phyloP scores from a whole-genome alignment of 2,888 invertebrate species.

The Tipula vernalis region DNA sequence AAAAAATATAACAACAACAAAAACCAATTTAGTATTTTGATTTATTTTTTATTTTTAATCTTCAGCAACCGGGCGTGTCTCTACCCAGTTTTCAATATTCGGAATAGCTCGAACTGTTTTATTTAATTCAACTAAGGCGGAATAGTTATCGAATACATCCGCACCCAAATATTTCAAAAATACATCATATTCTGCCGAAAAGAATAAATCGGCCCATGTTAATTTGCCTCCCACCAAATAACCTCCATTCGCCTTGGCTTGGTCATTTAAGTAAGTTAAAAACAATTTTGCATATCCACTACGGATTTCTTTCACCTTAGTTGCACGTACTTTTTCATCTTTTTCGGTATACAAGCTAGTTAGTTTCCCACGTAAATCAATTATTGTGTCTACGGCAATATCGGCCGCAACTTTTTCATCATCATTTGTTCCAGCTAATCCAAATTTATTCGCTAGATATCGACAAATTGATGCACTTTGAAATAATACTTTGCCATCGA shows the following conservation, averaged over 20 bases:
- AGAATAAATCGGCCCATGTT: background rate
- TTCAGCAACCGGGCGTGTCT: background rate
- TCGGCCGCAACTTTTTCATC: background rate
- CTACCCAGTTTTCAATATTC: background rate
- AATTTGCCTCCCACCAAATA: background rate
- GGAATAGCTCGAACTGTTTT: background rate
- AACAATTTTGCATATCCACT: background rate
- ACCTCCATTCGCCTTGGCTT: background rate
- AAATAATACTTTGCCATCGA: background rate
- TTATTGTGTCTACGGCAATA: background rate
- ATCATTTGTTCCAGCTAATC: background rate
- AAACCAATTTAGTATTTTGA: background rate
- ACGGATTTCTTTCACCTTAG: background rate
- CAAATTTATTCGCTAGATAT: background rate
- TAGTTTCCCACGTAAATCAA: background rate
- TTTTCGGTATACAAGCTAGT: background rate
- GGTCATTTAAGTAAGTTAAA: background rate
- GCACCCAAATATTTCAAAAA: background rate
- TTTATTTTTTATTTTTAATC: background rate
- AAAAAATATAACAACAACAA: background rate
- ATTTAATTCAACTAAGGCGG: background rate
- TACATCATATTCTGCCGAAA: background rate
- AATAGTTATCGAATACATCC: background rate
- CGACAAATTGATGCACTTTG: background rate
- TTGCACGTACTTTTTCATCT: background rate